These are phyloP conservation scores for Palythoa caribaeorum DNA, from an alignment of 92 coral and sea anemone species.

Conservation along the genomic window DNA sequence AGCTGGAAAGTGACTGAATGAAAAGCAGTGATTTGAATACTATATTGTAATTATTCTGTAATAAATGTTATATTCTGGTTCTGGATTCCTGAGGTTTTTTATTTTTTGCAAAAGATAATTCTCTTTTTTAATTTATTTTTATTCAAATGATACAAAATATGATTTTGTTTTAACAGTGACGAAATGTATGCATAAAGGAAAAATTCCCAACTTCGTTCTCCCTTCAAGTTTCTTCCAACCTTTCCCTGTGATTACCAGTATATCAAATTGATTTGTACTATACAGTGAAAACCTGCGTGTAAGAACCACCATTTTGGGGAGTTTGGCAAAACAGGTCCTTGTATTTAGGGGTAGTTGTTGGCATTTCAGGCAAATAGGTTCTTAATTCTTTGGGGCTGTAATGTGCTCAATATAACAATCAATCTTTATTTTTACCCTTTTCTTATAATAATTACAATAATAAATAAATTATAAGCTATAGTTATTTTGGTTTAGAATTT, in stretches of 20 bases:
- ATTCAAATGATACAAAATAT: not conserved
- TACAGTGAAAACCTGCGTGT: too few species aligned
- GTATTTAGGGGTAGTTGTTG: not conserved
- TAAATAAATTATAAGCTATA: not conserved
- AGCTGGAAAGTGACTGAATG: constrained; percentile 11
- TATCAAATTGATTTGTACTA: not conserved
- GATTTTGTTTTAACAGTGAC: not conserved
- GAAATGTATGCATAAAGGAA: not conserved
- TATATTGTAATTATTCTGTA: not conserved
- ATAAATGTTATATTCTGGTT: constrained; percentile 11
- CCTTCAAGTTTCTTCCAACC: not conserved
- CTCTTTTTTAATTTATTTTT: not conserved
- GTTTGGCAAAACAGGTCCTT: not conserved
- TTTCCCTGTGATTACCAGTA: not conserved
- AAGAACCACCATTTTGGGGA: not conserved
- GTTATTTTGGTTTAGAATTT: not conserved
- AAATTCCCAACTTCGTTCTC: not conserved
- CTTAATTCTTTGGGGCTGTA: too few species aligned
- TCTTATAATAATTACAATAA: not conserved
- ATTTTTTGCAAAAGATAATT: not conserved
- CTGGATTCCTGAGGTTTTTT: constrained; percentile 3
- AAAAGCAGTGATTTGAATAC: not conserved
- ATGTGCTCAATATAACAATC: not conserved
- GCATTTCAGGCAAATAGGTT: not conserved
- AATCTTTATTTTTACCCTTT: too few species aligned